A percentile compares a stretch with the other conserved stretches of the same genome.
phyloP scores from a whole-genome alignment of 2,113 vertebrate species.

The Phylloscopus trochilus region DNA sequence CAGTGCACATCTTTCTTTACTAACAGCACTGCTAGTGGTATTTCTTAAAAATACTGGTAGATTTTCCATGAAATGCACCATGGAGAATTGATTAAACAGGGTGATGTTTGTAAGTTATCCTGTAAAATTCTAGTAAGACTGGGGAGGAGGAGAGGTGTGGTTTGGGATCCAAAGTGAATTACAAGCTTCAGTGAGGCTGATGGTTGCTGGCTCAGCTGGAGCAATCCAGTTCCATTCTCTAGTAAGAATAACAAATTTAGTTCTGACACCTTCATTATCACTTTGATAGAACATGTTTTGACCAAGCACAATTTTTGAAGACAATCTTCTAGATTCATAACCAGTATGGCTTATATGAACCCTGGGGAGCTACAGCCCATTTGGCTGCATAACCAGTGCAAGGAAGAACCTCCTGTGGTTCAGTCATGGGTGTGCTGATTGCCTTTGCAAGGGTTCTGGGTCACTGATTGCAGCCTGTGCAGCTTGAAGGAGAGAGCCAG shows the following conservation, averaged over 20 bases:
- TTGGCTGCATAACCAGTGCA: neutral
- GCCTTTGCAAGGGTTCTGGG: neutral
- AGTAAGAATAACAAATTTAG: neutral
- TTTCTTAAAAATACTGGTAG: neutral
- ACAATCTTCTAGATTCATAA: neutral
- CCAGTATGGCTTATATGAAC: neutral
- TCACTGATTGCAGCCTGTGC: neutral
- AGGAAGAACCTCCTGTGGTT: neutral
- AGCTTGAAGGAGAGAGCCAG: neutral
- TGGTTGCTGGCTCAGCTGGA: neutral
- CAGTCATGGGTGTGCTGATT: neutral
- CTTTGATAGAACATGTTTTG: neutral
- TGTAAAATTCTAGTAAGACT: neutral
- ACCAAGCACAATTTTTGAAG: neutral
- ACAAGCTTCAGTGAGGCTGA: neutral
- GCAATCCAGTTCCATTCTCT: neutral
- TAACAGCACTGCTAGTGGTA: neutral
- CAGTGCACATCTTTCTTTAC: neutral
- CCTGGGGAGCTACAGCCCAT: neutral
- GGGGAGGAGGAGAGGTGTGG: rapidly evolving
- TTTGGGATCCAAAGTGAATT: neutral
- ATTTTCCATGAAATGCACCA: neutral
- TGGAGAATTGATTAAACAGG: neutral
- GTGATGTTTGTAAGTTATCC: neutral
- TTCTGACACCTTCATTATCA: neutral